phyloP scores from a whole-genome alignment of 1,140 invertebrate species.

The Drosophila pectinifera region DNA sequence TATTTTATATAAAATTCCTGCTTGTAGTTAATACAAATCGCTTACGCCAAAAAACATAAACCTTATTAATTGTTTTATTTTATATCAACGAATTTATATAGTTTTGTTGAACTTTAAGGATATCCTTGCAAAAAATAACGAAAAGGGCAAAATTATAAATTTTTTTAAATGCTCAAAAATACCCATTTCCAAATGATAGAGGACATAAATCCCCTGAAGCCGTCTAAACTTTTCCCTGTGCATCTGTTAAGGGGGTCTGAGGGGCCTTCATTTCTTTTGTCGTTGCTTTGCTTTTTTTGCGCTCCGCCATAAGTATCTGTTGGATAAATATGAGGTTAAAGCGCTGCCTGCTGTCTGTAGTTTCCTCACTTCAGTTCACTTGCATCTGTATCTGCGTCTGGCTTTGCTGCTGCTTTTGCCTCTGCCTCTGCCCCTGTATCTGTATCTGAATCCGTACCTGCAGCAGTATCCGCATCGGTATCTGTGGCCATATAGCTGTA shows the following conservation, averaged over 20 bases:
- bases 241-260: conserved; percentile 10
- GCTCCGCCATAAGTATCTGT: conserved; percentile 79
- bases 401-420: conserved; percentile 17
- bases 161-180: no score
- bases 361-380: conserved; percentile 51
- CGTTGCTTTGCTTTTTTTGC: conserved; percentile 57
- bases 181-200: no score
- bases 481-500: conserved; percentile 30
- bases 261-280: conserved; percentile 65
- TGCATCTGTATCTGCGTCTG: conserved; percentile 59
- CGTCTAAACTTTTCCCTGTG: background rate
- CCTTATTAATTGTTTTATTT: no score
- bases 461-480: conserved; percentile 47
- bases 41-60: no score
- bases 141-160: no score
- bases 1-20: no score
- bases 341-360: conserved; percentile 72
- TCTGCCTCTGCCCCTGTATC: conserved; percentile 32
- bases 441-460: conserved; percentile 38
- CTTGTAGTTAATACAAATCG: no score
- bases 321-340: conserved; percentile 85
- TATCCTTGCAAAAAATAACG: no score
- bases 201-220: background rate
- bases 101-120: no score
- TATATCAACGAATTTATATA: no score